Base-by-base conservation (phyloP, 2,888 invertebrate species). In the Axea sp. region DNA sequence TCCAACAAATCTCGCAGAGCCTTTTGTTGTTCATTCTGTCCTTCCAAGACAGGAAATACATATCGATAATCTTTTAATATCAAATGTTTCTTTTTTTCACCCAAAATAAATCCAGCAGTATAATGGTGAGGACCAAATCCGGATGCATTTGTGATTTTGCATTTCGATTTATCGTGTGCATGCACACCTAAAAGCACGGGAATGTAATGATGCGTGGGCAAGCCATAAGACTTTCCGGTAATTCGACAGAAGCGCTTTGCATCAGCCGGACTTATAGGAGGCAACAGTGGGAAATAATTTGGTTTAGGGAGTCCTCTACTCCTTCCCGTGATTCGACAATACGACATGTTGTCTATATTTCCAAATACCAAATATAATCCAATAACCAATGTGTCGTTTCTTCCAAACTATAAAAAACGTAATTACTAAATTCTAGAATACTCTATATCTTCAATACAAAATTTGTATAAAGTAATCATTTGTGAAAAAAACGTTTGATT, bases 251-350 rank as follows among this genome's bases (percentile, higher is more conserved):
- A 92, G 73, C 94, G 90, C 82, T 93, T 92, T 0, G 95, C 95
- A 83, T 95, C 94, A n/a, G 93, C 94, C 7, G 95, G 94, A 43
- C 94, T 94, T 72, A 95, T 92, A 1, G 95, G 94, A 37, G 94
- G 93, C 77, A 95, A 89, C 49, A 95, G 89, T 11, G 95, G 95
- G 83, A 95, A 93, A 85, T 94, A 95, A 87, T 95, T 94, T 53
- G 94, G 94, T 84, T 94, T 92, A 51, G 94, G 95, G 82, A 95
- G 91, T 81, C 93, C 92, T 80, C 93, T 91, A 87, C 94, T 93
- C 86, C 92, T 92, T 81, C 94, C 93, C 68, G 95, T 95, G 80
- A 95, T 94, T 87, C 94, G 92, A 88, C 95, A 95, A 87, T 92
- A 93, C 83, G 93, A 93, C 91, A 93, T 92, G 39, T 47, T 51